Evolutionary conservation across 2,797 vertebrate genomes (phyloP), one percentile per base, ranked within the genome.

Genomic region (Lithobates pipiens): DNA sequence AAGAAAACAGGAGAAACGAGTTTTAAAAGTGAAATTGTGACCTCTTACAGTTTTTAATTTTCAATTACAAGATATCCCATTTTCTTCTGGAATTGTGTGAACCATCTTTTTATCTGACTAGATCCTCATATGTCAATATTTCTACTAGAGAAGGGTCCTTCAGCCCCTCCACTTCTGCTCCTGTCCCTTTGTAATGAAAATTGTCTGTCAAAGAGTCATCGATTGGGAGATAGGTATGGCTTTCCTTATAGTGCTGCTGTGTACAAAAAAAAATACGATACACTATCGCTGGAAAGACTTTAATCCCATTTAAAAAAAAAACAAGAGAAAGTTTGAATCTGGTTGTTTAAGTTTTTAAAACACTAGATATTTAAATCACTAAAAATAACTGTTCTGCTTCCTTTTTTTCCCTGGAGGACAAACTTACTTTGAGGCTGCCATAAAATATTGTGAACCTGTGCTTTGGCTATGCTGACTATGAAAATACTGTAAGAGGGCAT

Each of bases 141-240:
- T 72, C 25, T 25, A n/a, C 44, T 50, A 54, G 72, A 50, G 39
- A 2, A 6, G 8, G 16, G 34, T 75, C 18, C 36, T 67, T 75
- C 57, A 8, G n/a, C 27, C 18, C 9, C 27, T 39, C 71, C 65
- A 67, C n/a, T 75, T 82, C 32, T 68, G 61, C 32, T 21, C 72
- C 32, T 75, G 57, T 77, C 39, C 39, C 67, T 71, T 77, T 44
- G 42, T 83, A 42, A 85, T 85, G 61, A 76, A 69, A 83, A 76
- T 75, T 68, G 83, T 85, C 46, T 72, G 83, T 65, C 83, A 78
- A 73, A 50, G 25, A 78, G 72, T 44, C 83, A 78, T 78, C 73
- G 54, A 72, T 79, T 85, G 36, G 50, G 8, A 83, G 57, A 61
- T 25, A 27, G 44, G 36, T 7, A n/a, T 32, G 23, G 34, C 42